Conservation (phyloP, 2,113 vertebrate species). For the Desmodus rotundus region DNA sequence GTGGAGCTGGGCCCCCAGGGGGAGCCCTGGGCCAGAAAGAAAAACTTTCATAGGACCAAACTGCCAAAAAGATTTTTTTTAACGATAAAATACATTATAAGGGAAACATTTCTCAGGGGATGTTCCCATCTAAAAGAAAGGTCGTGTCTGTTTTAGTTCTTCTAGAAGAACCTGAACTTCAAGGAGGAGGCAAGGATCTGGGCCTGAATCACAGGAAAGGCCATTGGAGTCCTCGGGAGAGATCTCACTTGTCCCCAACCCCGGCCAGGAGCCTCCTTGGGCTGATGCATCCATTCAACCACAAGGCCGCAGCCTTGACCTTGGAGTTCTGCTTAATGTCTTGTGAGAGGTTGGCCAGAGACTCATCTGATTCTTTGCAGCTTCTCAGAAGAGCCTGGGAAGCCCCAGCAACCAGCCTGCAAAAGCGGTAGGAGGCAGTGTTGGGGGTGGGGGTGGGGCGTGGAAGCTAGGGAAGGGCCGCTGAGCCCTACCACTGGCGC, state of each 20-base stretch:
- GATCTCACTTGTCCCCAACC: background rate
- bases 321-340: background rate
- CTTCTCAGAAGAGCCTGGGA: slow-evolving; percentile 11
- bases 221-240: background rate
- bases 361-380: background rate
- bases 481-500: background rate
- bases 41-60: background rate
- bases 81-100: background rate
- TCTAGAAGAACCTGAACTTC: background rate
- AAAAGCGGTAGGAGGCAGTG: background rate
- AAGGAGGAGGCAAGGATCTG: background rate
- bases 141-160: background rate
- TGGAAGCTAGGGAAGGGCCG: no score
- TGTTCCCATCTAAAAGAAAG: background rate
- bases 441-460: background rate
- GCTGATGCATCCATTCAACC: background rate
- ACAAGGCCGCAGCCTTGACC: background rate
- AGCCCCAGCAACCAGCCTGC: background rate
- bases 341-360: background rate
- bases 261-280: background rate
- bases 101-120: background rate
- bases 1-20: background rate
- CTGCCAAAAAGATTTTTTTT: background rate
- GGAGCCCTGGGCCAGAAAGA: background rate
- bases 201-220: background rate